Conservation (phyloP, 1,140 invertebrate species). For the Lanistes nyassanus region DNA sequence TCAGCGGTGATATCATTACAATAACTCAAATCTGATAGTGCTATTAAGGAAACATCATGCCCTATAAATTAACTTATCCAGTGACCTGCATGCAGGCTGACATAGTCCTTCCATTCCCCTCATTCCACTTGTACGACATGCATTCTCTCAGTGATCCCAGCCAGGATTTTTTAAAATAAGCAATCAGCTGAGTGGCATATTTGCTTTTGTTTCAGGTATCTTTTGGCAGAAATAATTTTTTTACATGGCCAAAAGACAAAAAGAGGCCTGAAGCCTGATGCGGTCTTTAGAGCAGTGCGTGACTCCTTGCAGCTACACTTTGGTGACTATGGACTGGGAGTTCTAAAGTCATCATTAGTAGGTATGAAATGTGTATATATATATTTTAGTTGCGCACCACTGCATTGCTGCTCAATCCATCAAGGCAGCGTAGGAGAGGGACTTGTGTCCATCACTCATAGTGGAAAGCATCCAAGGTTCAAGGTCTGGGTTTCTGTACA, state of each 20-base stretch:
- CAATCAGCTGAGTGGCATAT: too few relatives aligned
- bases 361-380: background rate
- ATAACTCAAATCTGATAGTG: too few relatives aligned
- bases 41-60: too few relatives aligned
- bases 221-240: constrained; percentile 3
- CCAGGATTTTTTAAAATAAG: too few relatives aligned
- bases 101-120: too few relatives aligned
- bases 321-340: constrained; percentile 9
- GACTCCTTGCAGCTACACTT: background rate
- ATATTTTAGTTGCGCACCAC: background rate
- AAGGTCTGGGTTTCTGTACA: background rate
- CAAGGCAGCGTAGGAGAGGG: background rate
- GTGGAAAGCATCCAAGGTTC: background rate
- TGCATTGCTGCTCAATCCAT: background rate
- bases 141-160: too few relatives aligned
- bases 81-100: too few relatives aligned
- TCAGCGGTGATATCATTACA: too few relatives aligned
- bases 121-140: too few relatives aligned
- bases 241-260: background rate
- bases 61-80: too few relatives aligned
- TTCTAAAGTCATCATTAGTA: constrained; percentile 6
- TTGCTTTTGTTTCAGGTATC: background rate
- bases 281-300: background rate
- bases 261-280: background rate
- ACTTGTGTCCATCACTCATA: background rate